These are phyloP conservation scores for Anastrepha obliqua DNA, from an alignment of 1,140 invertebrate species.

Conservation along the genomic window DNA sequence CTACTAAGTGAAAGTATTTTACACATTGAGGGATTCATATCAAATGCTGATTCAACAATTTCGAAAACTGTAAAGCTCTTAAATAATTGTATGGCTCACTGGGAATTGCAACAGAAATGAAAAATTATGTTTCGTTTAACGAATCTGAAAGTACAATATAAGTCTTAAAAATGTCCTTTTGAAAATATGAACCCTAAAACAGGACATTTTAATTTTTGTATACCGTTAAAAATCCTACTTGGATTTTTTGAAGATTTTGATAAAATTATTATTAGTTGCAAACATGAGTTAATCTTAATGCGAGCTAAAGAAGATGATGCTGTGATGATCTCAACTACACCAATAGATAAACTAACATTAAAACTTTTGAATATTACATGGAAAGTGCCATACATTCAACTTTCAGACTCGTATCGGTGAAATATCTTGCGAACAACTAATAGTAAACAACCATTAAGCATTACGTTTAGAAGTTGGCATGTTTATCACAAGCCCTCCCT, in stretches of 20 bases:
- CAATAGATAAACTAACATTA: constrained; percentile 59
- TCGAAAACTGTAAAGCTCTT: constrained; percentile 11
- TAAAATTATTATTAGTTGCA: constrained; percentile 65
- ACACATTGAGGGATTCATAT: constrained; percentile 37
- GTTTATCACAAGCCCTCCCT: constrained; percentile 25
- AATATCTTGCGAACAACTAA: constrained; percentile 4
- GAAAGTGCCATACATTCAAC: constrained; percentile 56
- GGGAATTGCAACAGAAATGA: constrained; percentile 57
- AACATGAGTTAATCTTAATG: constrained; percentile 75
- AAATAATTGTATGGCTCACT: constrained; percentile 68
- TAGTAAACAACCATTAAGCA: constrained; percentile 24
- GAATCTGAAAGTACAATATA: constrained; percentile 68
- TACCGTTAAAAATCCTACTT: background rate
- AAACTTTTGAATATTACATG: constrained; percentile 41
- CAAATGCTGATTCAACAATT: constrained; percentile 60
- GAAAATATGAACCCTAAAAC: background rate
- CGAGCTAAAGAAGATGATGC: constrained; percentile 64
- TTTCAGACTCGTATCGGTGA: constrained; percentile 36
- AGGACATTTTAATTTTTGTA: background rate
- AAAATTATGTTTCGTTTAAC: constrained; percentile 57
- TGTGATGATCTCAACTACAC: constrained; percentile 60
- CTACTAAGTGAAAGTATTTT: constrained; percentile 67
- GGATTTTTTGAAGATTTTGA: too few relatives aligned
- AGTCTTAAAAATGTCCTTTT: constrained; percentile 59
- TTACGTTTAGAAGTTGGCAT: constrained; percentile 50